phyloP scores from a whole-genome alignment of 2,113 vertebrate genomes.

The Melanotaenia duboulayi region DNA sequence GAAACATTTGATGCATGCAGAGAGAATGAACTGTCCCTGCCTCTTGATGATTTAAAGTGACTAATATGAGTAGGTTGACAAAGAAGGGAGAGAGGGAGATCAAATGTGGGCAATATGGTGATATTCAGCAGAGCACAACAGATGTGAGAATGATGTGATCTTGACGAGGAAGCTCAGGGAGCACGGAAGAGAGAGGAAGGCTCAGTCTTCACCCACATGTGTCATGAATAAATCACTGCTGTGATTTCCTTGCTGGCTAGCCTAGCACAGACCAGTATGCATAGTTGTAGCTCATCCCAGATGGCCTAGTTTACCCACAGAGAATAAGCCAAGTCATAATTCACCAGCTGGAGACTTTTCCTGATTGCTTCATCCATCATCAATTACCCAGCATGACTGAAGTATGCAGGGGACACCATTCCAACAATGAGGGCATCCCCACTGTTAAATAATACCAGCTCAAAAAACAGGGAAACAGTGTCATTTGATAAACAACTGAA shows the following conservation, averaged over 20 bases:
- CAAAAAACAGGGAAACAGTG: slow-evolving; percentile 4
- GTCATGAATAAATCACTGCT: slow-evolving; percentile 77
- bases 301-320: slow-evolving; percentile 64
- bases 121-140: slow-evolving; percentile 25
- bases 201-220: slow-evolving; percentile 67
- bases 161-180: slow-evolving; percentile 42
- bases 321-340: slow-evolving; percentile 59
- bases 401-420: slow-evolving; percentile 10
- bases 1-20: slow-evolving; percentile 17
- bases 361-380: slow-evolving; percentile 66
- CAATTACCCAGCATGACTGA: slow-evolving; percentile 48
- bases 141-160: slow-evolving; percentile 58
- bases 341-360: slow-evolving; percentile 63
- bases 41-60: slow-evolving; percentile 55
- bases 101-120: slow-evolving; percentile 41
- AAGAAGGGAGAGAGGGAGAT: slow-evolving; percentile 27
- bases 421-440: slow-evolving; percentile 34
- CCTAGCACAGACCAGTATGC: slow-evolving; percentile 46
- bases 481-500: background rate
- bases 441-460: slow-evolving; percentile 15
- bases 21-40: slow-evolving; percentile 36
- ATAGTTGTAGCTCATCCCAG: slow-evolving; percentile 61
- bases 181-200: slow-evolving; percentile 41
- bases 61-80: slow-evolving; percentile 66
- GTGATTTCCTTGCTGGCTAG: slow-evolving; percentile 61